These are phyloP conservation scores for Synaphobranchus kaupii DNA, from an alignment of 2,797 vertebrate genomes.

Conservation along the genomic window DNA sequence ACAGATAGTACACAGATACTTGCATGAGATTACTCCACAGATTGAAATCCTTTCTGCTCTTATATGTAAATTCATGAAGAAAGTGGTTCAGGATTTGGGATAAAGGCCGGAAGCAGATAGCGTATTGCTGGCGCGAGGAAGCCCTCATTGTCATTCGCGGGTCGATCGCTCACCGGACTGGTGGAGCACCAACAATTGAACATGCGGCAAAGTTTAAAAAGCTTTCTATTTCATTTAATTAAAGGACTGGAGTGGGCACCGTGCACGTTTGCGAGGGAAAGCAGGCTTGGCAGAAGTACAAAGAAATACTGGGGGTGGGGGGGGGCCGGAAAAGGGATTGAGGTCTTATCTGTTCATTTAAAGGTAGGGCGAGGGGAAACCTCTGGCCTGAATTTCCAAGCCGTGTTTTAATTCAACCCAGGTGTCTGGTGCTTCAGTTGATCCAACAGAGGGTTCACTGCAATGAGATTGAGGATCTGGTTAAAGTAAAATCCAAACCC, in stretches of 20 bases:
- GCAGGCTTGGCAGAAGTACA: constrained; percentile 29
- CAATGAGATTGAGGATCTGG: constrained; percentile 1
- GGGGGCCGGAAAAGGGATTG: constrained; percentile 12
- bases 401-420: constrained; percentile 31
- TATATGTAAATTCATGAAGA: constrained; percentile 18
- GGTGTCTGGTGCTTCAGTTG: constrained; percentile 27
- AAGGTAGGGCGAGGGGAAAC: neutral
- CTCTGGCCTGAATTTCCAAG: constrained; percentile 10
- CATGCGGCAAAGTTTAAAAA: constrained; percentile 44
- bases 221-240: constrained; percentile 50
- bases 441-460: constrained; percentile 19
- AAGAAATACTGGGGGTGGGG: constrained; percentile 4
- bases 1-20: no score
- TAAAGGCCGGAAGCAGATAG: constrained; percentile 20
- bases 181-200: constrained; percentile 46
- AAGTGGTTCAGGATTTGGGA: neutral
- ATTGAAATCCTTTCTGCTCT: constrained; percentile 14
- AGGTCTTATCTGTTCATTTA: constrained; percentile 15
- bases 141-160: constrained; percentile 42
- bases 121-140: constrained; percentile 37
- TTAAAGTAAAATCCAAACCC: constrained; percentile 24
- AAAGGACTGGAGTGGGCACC: constrained; percentile 45
- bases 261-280: constrained; percentile 18
- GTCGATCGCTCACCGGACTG: constrained; percentile 51
- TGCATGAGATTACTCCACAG: neutral